Evolutionary conservation across 2,888 invertebrate genomes (phyloP), one percentile per base, ranked within the genome.

Genomic region (Meloe dianella): DNA sequence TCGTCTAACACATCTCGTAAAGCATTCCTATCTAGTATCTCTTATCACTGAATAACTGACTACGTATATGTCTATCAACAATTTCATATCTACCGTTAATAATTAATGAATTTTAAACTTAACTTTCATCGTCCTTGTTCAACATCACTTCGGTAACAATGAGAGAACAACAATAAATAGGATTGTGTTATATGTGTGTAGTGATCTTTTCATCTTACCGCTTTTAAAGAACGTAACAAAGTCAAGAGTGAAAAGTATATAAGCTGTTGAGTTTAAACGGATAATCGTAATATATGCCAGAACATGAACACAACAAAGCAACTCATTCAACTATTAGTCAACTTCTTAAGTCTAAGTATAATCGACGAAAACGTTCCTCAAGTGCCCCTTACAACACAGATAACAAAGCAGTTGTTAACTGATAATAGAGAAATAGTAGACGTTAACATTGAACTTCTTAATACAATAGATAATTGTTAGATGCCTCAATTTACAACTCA

Each of bases 281-380:
- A 68, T 63, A 56, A 64, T 60, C 64, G 67, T 74, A 75, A 75
- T 75, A 70, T 74, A 75, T 75, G 73, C 74, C 74, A 74, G 74
- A 74, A 68, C 75, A 75, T 73, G 74, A 66, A 71, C 73, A 66
- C 69, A 64, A 73, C 66, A 68, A 68, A 71, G 64, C 65, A 51
- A 22, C 69, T 56, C 65, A 61, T 71, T 70, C 66, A 69, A 66
- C 66, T 66, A 68, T 69, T 71, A 73, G 69, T 70, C 65, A 64
- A 66, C 67, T 59, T 58, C 71, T 73, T 69, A 68, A 68, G 67
- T 74, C 65, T 65, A 65, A 63, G 60, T 65, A 65, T 64, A 64
- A 60, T 60, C 64, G 61, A 29, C 38, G 67, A 67, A 51, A 68
- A 68, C 54, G 57, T 30, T 29, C 60, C 63, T 63, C 51, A 66